Evolutionary conservation across 2,888 invertebrate genomes (phyloP).

Genomic region (Melanchra persicariae): DNA sequence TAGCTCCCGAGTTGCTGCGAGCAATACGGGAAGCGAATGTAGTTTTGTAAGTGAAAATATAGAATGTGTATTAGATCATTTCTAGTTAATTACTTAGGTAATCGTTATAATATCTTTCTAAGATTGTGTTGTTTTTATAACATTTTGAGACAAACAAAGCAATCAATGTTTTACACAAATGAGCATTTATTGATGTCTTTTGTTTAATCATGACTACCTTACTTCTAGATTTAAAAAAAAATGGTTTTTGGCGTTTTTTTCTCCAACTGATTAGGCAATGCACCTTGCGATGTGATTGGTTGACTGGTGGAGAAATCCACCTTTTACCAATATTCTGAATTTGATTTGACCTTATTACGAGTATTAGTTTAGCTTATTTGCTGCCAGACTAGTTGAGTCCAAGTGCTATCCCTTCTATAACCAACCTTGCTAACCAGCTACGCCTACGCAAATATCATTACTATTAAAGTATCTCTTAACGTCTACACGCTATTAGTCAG

Average conservation of each 20-base stretch:
- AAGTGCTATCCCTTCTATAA: neutral
- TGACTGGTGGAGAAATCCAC: too few species aligned
- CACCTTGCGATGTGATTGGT: too few species aligned
- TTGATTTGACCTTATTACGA: neutral
- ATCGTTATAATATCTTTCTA: neutral
- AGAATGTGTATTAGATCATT: conserved; percentile 26
- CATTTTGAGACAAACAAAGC: too few species aligned
- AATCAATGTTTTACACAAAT: too few species aligned
- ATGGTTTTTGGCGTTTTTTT: too few species aligned
- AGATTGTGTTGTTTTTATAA: too few species aligned
- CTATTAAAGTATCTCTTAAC: neutral
- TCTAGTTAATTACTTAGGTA: conserved; percentile 32
- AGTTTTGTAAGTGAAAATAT: conserved; percentile 51
- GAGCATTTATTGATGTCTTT: neutral
- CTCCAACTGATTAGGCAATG: too few species aligned
- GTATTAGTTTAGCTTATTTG: neutral
- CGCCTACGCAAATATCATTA: too few species aligned
- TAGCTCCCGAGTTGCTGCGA: conserved; percentile 43
- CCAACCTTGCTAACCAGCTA: neutral
- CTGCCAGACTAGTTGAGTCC: too few species aligned
- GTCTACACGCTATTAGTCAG: neutral
- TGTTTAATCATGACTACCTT: too few species aligned
- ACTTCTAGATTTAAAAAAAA: too few species aligned
- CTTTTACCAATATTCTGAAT: too few species aligned
- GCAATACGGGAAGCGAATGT: conserved; percentile 58